Percentiles rank a stretch among this genome's conserved stretches.
Conservation (phyloP, 2,113 vertebrate genomes). For the Thymallus thymallus region DNA sequence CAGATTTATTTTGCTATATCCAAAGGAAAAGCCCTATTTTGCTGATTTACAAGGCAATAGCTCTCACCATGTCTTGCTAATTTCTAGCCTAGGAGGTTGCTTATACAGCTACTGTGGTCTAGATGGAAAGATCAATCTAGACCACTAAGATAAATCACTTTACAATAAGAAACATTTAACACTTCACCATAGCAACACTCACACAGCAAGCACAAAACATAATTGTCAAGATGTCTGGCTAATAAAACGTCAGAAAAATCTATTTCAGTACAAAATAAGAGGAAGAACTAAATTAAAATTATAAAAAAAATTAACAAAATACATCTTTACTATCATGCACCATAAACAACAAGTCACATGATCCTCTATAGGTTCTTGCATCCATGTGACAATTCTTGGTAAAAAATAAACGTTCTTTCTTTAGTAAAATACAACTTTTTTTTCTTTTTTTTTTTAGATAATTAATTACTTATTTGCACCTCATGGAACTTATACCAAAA, state of each 20-base stretch:
- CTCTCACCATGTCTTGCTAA: constrained; percentile 83
- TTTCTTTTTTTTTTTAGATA: constrained; percentile 67
- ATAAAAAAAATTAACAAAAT: constrained; percentile 82
- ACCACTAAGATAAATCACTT: constrained; percentile 79
- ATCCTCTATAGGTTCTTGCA: constrained; percentile 78
- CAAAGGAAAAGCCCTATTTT: constrained; percentile 85
- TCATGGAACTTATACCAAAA: constrained; percentile 95
- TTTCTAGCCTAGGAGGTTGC: constrained; percentile 83
- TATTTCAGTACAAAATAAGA: constrained; percentile 50
- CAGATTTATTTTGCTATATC: constrained; percentile 82
- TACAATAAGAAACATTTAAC: constrained; percentile 83
- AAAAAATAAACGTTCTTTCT: constrained; percentile 84
- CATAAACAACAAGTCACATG: constrained; percentile 78
- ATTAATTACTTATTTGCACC: constrained; percentile 88
- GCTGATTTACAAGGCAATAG: constrained; percentile 89
- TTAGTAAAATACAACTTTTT: constrained; percentile 98
- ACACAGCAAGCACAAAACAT: constrained; percentile 93
- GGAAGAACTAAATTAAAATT: constrained; percentile 58
- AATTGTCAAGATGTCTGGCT: constrained; percentile 77
- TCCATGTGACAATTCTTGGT: constrained; percentile 80
- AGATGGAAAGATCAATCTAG: constrained; percentile 81
- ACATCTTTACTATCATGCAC: constrained; percentile 86
- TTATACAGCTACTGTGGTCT: constrained; percentile 87
- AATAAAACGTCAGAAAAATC: constrained; percentile 51
- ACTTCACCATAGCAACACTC: constrained; percentile 89